Evolutionary conservation across 64 coral and sea anemone species (phyloP), one percentile per base, ranked within the genome.

Genomic region (Orbicella faveolata): DNA sequence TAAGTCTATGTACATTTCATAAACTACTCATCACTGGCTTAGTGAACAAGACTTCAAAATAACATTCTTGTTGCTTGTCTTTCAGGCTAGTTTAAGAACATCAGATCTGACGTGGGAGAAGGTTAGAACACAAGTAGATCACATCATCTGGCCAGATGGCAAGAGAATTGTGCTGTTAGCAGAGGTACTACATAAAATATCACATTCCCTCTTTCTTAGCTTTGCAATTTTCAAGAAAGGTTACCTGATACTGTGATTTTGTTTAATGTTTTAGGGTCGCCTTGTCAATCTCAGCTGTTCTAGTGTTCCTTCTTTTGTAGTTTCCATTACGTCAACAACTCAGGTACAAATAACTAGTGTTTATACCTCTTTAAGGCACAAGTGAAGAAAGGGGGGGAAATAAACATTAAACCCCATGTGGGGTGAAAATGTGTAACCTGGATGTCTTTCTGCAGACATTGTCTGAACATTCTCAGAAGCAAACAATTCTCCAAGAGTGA

Each of bases 291-390:
- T 99, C 73, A 99, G 97, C 81, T 99, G 97, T 79, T 99, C 97
- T 87, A 99, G 97, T 92, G 97, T 99, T 52, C 97, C 97, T 62
- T 99, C 97, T 48, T 99, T 99, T 99, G 97, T 99, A 77, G 97
- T 99, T 7, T 99, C 97, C 52, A 99, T 99, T 83, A 99, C 97
- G 53, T 91, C 97, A 41, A 99, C 97, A 30, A 99, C 97, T 72
- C 97, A 99, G 90, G 96, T 98, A 93, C 54, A 23, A 73, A 34
- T 33, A 61, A 34, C 19, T 6, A 9, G 23, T 54, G 23, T 36
- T 23, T 51, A 14, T 67, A 48, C 44, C 44, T 48, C 5, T 48
- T 48, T 4, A 6, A 3, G 7, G 44, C 44, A 6, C 44, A 48
- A 48, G 44, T 48, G 44, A 48, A 48, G 44, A 48, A 48, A 48